These are phyloP conservation scores for Drosophila pseudoobscura DNA, from an alignment of 1,140 invertebrate genomes.

Conservation along the genomic window DNA sequence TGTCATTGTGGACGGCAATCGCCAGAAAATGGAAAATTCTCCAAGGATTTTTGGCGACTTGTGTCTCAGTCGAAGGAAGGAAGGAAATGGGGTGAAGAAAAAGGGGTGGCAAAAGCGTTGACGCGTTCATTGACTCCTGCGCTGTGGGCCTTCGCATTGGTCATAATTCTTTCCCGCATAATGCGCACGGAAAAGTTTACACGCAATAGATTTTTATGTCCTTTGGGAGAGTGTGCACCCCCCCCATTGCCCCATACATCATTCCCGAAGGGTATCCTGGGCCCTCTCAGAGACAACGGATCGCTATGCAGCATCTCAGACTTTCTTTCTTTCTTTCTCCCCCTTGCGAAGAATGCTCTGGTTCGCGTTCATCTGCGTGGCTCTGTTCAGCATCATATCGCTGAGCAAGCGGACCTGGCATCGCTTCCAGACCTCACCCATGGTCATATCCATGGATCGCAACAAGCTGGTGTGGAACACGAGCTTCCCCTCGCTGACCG, in stretches of 20 bases:
- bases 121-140: constrained; percentile 66
- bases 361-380: constrained; percentile 83
- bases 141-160: constrained; percentile 28
- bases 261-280: too few relatives aligned
- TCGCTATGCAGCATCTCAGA: too few relatives aligned
- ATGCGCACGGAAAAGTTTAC: constrained; percentile 71
- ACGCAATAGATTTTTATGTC: constrained; percentile 83
- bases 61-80: constrained; percentile 27
- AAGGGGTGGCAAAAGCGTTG: constrained; percentile 57
- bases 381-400: constrained; percentile 83
- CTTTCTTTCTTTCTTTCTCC: too few relatives aligned
- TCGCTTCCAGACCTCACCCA: constrained; percentile 88
- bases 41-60: constrained; percentile 64
- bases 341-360: constrained; percentile 81
- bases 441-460: constrained; percentile 89
- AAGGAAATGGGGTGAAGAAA: background rate
- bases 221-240: constrained; percentile 38
- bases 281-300: too few relatives aligned
- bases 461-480: constrained; percentile 89
- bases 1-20: constrained; percentile 59
- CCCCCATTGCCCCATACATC: too few relatives aligned
- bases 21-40: constrained; percentile 40
- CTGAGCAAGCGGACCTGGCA: constrained; percentile 86
- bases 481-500: constrained; percentile 86
- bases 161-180: constrained; percentile 67